phyloP scores from a whole-genome alignment of 2,113 vertebrate species.

The Corythornis cristatus region DNA sequence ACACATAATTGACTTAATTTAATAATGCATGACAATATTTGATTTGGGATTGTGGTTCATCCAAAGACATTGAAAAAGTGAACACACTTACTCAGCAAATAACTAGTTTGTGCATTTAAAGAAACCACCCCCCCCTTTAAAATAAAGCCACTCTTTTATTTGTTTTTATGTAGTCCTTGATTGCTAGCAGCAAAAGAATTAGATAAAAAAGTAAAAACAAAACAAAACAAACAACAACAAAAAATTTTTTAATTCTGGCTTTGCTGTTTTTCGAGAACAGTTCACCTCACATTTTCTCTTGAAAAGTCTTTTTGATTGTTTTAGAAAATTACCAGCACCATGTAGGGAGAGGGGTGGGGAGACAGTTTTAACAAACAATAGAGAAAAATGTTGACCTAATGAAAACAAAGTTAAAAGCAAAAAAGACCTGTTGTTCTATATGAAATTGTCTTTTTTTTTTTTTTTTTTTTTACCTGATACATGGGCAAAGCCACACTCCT shows the following conservation, averaged over 20 bases:
- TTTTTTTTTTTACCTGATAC: neutral
- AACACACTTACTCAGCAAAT: neutral
- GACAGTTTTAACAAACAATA: neutral
- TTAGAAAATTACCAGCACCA: neutral
- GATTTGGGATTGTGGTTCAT: conserved; percentile 32
- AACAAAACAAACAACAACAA: accelerated
- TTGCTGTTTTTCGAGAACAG: neutral
- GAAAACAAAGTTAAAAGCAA: neutral
- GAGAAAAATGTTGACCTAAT: neutral
- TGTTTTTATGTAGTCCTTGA: neutral
- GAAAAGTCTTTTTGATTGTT: neutral
- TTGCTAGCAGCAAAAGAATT: neutral
- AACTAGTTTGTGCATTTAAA: neutral
- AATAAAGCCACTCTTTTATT: neutral
- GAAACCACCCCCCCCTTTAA: neutral
- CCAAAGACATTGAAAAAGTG: conserved; percentile 7
- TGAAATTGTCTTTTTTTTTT: neutral
- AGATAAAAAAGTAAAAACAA: neutral
- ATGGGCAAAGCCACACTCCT: neutral
- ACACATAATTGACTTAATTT: conserved; percentile 55
- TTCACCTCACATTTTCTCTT: neutral
- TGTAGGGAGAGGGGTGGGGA: neutral
- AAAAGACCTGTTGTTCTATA: neutral
- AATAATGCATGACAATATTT: conserved; percentile 54
- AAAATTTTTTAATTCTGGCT: neutral